Evolutionary conservation across 2,797 vertebrate genomes (phyloP).

Genomic region (Hydrocynus forskahlii): DNA sequence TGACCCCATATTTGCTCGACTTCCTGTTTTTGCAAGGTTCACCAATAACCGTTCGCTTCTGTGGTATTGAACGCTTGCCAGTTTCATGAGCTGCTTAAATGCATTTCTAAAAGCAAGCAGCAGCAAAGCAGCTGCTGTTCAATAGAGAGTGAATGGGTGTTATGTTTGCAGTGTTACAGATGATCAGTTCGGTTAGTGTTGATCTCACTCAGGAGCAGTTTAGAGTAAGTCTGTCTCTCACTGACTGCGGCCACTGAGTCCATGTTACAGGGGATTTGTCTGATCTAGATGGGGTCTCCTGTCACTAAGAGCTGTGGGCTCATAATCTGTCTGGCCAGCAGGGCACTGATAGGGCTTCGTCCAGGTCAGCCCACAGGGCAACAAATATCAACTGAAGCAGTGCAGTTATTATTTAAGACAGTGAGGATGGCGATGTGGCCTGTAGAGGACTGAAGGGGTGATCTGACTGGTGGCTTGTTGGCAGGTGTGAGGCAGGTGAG

Average conservation of each 20-base stretch:
- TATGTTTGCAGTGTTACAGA: slow-evolving; percentile 16
- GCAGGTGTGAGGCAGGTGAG: neutral
- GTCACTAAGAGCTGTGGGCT: neutral
- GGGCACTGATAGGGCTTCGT: slow-evolving; percentile 1
- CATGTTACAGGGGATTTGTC: slow-evolving; percentile 33
- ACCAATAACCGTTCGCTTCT: slow-evolving; percentile 43
- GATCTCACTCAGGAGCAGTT: neutral
- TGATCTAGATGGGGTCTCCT: slow-evolving; percentile 24
- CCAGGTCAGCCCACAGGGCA: slow-evolving; percentile 23
- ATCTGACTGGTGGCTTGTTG: slow-evolving; percentile 5
- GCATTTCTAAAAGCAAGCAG: slow-evolving; percentile 25
- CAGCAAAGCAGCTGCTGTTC: slow-evolving; percentile 40
- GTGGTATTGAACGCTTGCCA: slow-evolving; percentile 23
- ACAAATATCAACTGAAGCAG: neutral
- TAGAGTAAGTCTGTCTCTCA: slow-evolving; percentile 17
- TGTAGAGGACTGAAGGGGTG: neutral
- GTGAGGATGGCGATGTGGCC: neutral
- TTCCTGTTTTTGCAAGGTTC: slow-evolving; percentile 46
- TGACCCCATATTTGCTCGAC: slow-evolving; percentile 34
- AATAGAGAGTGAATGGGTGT: slow-evolving; percentile 15
- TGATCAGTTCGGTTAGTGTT: slow-evolving; percentile 8
- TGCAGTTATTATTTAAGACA: slow-evolving; percentile 12
- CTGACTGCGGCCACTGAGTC: neutral
- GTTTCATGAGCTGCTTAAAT: slow-evolving; percentile 23
- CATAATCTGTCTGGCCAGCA: slow-evolving; percentile 19